Evolutionary conservation across 2,888 invertebrate species (phyloP).

Genomic region (Oxystoma pomonae): DNA sequence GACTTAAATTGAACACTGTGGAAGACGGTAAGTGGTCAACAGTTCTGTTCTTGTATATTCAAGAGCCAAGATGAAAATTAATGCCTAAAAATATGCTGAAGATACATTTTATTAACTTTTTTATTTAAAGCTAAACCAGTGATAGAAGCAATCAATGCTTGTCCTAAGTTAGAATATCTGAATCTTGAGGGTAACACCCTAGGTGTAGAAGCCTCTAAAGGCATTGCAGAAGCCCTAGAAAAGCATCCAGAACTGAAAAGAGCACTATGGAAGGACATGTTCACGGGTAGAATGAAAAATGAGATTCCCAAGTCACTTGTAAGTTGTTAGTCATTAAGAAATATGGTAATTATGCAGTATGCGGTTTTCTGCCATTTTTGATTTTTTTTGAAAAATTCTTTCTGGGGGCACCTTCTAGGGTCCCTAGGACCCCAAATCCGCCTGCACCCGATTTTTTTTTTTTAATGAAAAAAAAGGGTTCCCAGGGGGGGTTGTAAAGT

Average conservation of each 20-base stretch:
- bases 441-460: no score
- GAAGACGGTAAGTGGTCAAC: conserved; percentile 73
- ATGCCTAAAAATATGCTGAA: background rate
- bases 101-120: conserved; percentile 6
- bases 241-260: conserved; percentile 72
- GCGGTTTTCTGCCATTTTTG: no score
- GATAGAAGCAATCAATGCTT: conserved; percentile 69
- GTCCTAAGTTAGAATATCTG: conserved; percentile 65
- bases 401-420: no score
- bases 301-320: conserved; percentile 93
- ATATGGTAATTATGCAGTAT: no score
- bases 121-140: conserved; percentile 62
- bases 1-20: conserved; percentile 71
- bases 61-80: no score
- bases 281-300: conserved; percentile 89
- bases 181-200: conserved; percentile 91
- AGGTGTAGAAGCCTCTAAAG: conserved; percentile 84
- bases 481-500: no score
- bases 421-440: no score
- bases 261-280: conserved; percentile 94
- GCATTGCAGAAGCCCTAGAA: conserved; percentile 75
- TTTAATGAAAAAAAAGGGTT: no score
- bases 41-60: conserved; percentile 7
- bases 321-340: no score
- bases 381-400: no score